phyloP scores from a whole-genome alignment of 2,113 vertebrate genomes.

The Microtus ochrogaster region DNA sequence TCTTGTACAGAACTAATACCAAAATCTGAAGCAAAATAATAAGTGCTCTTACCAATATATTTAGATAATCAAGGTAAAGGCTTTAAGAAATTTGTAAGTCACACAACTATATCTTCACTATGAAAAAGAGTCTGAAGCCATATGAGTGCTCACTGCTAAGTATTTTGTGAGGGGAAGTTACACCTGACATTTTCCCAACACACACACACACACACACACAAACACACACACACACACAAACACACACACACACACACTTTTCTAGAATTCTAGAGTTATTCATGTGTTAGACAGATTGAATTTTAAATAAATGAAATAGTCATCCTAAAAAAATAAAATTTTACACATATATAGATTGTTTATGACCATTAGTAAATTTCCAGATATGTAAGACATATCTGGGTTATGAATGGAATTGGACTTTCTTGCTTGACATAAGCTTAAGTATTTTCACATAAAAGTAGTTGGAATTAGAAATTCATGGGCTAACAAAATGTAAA shows the following conservation, averaged over 20 bases:
- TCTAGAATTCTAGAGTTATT: not conserved
- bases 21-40: not conserved
- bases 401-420: not conserved
- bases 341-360: not conserved
- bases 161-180: not conserved
- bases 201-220: fast-evolving
- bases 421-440: fast-evolving
- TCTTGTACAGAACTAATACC: not conserved
- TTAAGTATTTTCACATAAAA: no score
- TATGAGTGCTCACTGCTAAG: not conserved
- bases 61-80: not conserved
- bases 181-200: not conserved
- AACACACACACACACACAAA: not conserved
- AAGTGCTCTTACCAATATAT: not conserved
- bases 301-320: not conserved
- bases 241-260: fast-evolving
- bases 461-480: fast-evolving
- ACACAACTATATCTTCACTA: not conserved
- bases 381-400: not conserved
- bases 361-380: not conserved
- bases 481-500: not conserved
- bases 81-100: not conserved
- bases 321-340: not conserved
- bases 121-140: not conserved
- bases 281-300: not conserved